Base-by-base conservation (phyloP, 2,888 invertebrate genomes). In the Agriotes lineatus region DNA sequence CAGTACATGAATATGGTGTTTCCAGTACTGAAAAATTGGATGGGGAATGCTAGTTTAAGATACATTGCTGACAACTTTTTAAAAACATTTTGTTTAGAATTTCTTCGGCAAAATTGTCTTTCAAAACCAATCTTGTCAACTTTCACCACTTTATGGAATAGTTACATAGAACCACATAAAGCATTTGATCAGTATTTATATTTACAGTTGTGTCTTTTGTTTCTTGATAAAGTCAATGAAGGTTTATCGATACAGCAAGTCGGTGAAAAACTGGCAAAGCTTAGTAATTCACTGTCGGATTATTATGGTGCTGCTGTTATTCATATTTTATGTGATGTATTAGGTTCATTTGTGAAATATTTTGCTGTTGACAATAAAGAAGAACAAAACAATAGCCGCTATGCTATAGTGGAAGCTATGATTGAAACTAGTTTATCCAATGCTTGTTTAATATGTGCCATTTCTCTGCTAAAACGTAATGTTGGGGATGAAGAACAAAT, bases 171-270 rank as follows among this genome's bases (percentile, higher is more conserved):
- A 33, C 67, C 61, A 2, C 37, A 42, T 5, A 18, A 67, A 30
- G 67, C 62, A 20, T 67, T 67, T 12, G 61, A 62, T 30, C 37
- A 57, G 7, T 61, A 62, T 30, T 30, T 67, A 10, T 61, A 62
- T 12, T 37, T 67, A 20, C 35, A 57, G 1, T 48, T 67, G 2
- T 22, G 45, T 39, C 16, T 25, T 2, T 25, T 67, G 18, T 62
- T 9, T 22, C 6, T 62, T 6, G 48, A 48, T 5, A 14, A 6
- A 18, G 30, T 25, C 2, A 30, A 19, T 44, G 16, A 35, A 33
- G 60, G 45, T 10, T 16, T 54, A 14, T n/a, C 52, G 1, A n/a
- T 50, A 4, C 4, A 4, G 3, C 44, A 42, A 10, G 18, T 59
- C 10, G 54, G 59, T 4, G 3, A 33, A 5, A 54, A 37, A 0